phyloP scores from a whole-genome alignment of 2,888 invertebrate genomes.

The Hanleya hanleyi region DNA sequence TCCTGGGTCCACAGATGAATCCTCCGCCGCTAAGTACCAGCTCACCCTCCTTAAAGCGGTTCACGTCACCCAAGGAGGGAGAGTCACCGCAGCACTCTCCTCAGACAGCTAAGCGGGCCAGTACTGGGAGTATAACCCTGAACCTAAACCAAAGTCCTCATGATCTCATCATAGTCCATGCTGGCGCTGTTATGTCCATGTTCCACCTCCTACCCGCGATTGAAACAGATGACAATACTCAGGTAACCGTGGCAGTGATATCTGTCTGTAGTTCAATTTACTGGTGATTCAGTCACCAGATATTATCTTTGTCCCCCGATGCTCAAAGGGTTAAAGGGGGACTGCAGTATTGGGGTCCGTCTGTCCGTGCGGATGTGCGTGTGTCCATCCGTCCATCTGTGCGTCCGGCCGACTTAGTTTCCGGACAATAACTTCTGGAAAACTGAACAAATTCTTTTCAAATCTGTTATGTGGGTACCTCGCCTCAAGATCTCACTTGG shows the following conservation, averaged over 20 bases:
- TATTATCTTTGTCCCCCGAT: too few relatives aligned
- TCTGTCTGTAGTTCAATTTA: too few relatives aligned
- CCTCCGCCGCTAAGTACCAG: constrained; percentile 32
- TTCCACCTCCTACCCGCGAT: constrained; percentile 83
- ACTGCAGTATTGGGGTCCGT: too few relatives aligned
- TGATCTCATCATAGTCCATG: constrained; percentile 92
- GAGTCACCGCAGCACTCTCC: constrained; percentile 41
- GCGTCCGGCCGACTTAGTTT: too few relatives aligned
- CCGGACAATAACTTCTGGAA: too few relatives aligned
- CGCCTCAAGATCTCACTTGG: too few relatives aligned
- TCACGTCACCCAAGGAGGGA: constrained; percentile 38
- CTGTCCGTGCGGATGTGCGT: too few relatives aligned
- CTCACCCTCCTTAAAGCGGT: constrained; percentile 49
- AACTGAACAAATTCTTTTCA: too few relatives aligned
- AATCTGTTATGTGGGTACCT: too few relatives aligned
- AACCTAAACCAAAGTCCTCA: constrained; percentile 76
- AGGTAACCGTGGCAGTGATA: neutral
- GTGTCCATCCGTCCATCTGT: too few relatives aligned
- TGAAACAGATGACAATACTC: constrained; percentile 21
- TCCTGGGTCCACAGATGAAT: neutral
- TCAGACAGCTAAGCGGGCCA: constrained; percentile 60
- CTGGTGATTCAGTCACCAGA: too few relatives aligned
- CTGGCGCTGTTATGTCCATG: constrained; percentile 90
- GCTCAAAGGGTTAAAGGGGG: too few relatives aligned
- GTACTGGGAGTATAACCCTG: constrained; percentile 66